phyloP scores from a whole-genome alignment of 2,113 vertebrate species.

The Suncus etruscus region DNA sequence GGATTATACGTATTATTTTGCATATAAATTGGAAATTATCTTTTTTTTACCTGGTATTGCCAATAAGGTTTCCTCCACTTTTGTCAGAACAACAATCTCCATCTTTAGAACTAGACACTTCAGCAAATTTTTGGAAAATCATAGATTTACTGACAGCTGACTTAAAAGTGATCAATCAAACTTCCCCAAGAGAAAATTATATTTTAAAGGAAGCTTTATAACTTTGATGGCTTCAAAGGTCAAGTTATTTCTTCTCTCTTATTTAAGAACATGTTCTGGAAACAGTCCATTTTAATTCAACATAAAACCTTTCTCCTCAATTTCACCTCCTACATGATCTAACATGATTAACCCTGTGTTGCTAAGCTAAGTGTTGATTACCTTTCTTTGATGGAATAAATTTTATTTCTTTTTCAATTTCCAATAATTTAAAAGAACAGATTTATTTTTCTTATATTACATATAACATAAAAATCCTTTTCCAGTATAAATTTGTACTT shows the following conservation, averaged over 20 bases:
- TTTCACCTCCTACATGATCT: slow-evolving; percentile 79
- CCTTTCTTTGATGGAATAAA: slow-evolving; percentile 58
- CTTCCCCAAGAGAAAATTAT: slow-evolving; percentile 59
- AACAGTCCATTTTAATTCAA: slow-evolving; percentile 81
- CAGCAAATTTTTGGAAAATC: slow-evolving; percentile 71
- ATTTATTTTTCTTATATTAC: slow-evolving; percentile 71
- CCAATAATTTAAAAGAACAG: slow-evolving; percentile 64
- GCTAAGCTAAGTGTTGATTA: slow-evolving; percentile 82
- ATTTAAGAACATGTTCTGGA: slow-evolving; percentile 75
- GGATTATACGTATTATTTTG: slow-evolving; percentile 62
- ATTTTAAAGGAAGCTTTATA: slow-evolving; percentile 68
- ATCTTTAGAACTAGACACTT: slow-evolving; percentile 56
- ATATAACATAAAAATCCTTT: slow-evolving; percentile 52
- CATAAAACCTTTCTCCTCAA: slow-evolving; percentile 66
- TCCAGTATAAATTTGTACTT: background rate
- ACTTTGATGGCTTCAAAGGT: slow-evolving; percentile 72
- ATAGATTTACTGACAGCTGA: slow-evolving; percentile 66
- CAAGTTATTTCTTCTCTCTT: slow-evolving; percentile 66
- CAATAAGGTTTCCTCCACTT: slow-evolving; percentile 24
- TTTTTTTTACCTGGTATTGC: slow-evolving; percentile 51
- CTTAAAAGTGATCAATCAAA: slow-evolving; percentile 74
- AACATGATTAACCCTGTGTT: slow-evolving; percentile 77
- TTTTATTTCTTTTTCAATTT: slow-evolving; percentile 58
- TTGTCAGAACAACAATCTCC: slow-evolving; percentile 14
- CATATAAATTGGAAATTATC: slow-evolving; percentile 76